Conservation (phyloP, 2,113 vertebrate species). For the Mastomys coucha region DNA sequence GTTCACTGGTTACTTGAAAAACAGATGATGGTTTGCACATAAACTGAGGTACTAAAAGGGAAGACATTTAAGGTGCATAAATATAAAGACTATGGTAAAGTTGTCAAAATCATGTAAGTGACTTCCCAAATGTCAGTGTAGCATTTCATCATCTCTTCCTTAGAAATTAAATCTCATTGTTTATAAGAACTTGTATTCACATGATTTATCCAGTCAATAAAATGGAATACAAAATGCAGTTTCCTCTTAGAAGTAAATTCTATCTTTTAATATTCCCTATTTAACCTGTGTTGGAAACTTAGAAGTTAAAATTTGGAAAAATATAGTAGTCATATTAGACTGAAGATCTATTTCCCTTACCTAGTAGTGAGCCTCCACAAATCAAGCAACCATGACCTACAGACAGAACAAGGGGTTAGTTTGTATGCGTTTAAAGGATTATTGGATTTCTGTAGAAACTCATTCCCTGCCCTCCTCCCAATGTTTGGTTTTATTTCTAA, state of each 20-base stretch:
- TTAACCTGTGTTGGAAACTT: slow-evolving; percentile 47
- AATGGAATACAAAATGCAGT: slow-evolving; percentile 17
- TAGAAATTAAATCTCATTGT: slow-evolving; percentile 51
- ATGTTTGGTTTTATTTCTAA: slow-evolving; percentile 47
- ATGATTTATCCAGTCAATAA: slow-evolving; percentile 60
- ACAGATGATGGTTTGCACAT: slow-evolving; percentile 5
- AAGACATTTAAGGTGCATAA: slow-evolving; percentile 4
- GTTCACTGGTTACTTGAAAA: slow-evolving; percentile 40
- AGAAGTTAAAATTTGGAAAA: not conserved
- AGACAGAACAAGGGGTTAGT: not conserved
- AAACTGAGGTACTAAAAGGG: slow-evolving; percentile 19
- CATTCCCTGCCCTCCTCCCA: not conserved
- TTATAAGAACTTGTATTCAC: slow-evolving; percentile 31
- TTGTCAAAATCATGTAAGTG: slow-evolving; percentile 42
- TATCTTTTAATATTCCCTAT: slow-evolving; percentile 6
- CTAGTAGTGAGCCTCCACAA: not conserved
- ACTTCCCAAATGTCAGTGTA: slow-evolving; percentile 48
- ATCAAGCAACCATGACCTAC: not conserved
- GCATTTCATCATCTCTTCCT: slow-evolving; percentile 50
- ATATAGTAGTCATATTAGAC: not conserved
- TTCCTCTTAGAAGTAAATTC: slow-evolving; percentile 36
- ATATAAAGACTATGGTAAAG: slow-evolving; percentile 27
- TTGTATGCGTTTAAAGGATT: not conserved
- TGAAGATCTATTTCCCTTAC: not conserved
- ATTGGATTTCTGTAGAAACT: slow-evolving; percentile 51